phyloP scores from a whole-genome alignment of 2,888 invertebrate genomes.

The Petrophora chlorosata region DNA sequence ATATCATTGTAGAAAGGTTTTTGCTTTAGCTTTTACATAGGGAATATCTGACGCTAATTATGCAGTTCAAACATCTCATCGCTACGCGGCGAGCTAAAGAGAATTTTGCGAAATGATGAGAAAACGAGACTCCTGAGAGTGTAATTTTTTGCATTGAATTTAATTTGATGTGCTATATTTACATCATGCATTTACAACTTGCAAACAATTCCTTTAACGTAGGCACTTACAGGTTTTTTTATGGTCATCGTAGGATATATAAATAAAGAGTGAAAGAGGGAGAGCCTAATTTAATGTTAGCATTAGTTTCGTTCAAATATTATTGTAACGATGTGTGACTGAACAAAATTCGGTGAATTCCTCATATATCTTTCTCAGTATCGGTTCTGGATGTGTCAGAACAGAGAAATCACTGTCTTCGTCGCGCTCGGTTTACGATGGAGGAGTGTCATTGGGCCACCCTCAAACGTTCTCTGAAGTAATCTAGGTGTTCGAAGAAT shows the following conservation, averaged over 20 bases:
- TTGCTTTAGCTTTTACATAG: conserved; percentile 14
- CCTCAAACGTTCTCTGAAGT: conserved; percentile 47
- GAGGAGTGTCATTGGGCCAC: conserved; percentile 44
- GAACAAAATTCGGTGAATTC: conserved; percentile 56
- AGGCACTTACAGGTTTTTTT: too few species aligned
- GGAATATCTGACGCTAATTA: conserved; percentile 26
- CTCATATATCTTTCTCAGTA: conserved; percentile 61
- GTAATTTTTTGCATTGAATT: neutral
- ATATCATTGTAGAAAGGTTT: conserved; percentile 6
- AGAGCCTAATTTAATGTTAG: too few species aligned
- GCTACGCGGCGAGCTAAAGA: conserved; percentile 7
- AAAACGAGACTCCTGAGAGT: conserved; percentile 5
- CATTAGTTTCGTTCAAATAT: neutral
- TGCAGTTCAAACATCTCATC: conserved; percentile 18
- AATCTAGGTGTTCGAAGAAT: conserved; percentile 26
- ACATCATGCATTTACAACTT: too few species aligned
- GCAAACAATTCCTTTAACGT: too few species aligned
- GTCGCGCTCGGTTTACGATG: conserved; percentile 52
- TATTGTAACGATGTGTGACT: conserved; percentile 4
- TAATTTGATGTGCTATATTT: too few species aligned
- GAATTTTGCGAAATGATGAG: conserved; percentile 17
- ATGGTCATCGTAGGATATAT: too few species aligned
- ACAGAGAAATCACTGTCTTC: conserved; percentile 56
- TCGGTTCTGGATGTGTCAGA: conserved; percentile 40
- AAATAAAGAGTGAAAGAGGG: too few species aligned